A percentile compares a stretch with the other conserved stretches of the same genome.
Evolutionary conservation across 2,797 vertebrate species (phyloP).

Genomic region (Tapirus indicus): DNA sequence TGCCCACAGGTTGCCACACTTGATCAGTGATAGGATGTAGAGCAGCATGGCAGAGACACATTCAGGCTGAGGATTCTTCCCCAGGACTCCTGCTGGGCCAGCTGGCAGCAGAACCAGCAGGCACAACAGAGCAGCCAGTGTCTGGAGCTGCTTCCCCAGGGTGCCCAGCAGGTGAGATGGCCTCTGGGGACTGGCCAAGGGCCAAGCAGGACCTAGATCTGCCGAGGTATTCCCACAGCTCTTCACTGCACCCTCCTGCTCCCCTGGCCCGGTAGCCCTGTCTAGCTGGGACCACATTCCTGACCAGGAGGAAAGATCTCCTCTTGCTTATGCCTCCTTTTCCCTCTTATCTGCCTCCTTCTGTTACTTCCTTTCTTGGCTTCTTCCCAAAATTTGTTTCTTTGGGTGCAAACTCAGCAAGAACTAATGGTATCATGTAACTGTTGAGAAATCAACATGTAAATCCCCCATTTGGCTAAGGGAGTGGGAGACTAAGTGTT

Average conservation of each 20-base stretch:
- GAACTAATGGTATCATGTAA: not conserved
- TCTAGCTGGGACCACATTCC: not conserved
- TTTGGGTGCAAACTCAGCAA: not conserved
- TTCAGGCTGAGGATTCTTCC: not conserved
- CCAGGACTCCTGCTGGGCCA: not conserved
- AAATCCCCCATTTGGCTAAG: not conserved
- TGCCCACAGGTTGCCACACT: not conserved
- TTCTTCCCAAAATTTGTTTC: not conserved
- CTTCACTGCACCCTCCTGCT: too few species aligned
- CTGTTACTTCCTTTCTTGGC: not conserved
- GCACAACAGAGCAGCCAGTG: not conserved
- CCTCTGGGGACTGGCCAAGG: too few species aligned
- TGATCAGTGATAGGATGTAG: not conserved
- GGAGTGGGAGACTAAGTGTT: not conserved
- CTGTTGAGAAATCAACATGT: not conserved
- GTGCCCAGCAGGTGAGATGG: not conserved
- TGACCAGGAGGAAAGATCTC: not conserved
- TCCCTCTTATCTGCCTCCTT: not conserved
- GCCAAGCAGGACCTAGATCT: not conserved
- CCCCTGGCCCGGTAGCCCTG: rapidly evolving
- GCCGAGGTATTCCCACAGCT: too few species aligned
- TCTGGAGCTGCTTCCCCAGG: not conserved
- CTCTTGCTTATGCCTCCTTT: not conserved
- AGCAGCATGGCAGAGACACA: not conserved
- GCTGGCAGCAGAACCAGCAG: too few species aligned